These are phyloP conservation scores for Brachynemurus nebulosus DNA, from an alignment of 2,888 invertebrate species.

Conservation along the genomic window DNA sequence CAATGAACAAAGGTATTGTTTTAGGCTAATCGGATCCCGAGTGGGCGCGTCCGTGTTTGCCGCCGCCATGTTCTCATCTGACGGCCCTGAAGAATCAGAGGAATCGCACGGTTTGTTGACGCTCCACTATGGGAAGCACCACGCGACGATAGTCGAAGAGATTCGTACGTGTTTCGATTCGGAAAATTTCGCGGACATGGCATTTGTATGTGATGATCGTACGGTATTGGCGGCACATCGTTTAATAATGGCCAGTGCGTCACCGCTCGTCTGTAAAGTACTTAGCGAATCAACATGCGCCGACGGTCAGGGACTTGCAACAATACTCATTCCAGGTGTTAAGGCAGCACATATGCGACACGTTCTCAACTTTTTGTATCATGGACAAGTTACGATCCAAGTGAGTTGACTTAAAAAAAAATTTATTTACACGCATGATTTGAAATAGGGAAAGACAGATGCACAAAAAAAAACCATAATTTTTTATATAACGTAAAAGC, in stretches of 20 bases:
- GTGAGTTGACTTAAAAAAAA: conserved; percentile 30
- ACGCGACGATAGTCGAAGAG: conserved; percentile 83
- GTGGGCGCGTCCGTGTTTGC: background rate
- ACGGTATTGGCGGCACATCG: conserved; percentile 70
- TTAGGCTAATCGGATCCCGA: background rate
- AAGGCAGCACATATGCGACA: conserved; percentile 66
- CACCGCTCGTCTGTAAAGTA: conserved; percentile 67
- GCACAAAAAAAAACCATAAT: no score
- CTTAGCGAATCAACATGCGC: conserved; percentile 56
- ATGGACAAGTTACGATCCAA: conserved; percentile 71
- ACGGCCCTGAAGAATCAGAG: conserved; percentile 30
- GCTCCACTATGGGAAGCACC: conserved; percentile 86
- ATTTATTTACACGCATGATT: conserved; percentile 1
- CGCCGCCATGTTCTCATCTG: conserved; percentile 38
- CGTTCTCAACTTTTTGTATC: conserved; percentile 71
- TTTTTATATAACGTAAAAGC: no score
- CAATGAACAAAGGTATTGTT: no score
- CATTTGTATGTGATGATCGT: conserved; percentile 74
- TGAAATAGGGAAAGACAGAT: no score
- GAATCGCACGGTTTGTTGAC: conserved; percentile 63
- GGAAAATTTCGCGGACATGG: conserved; percentile 75
- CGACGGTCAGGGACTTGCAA: conserved; percentile 57
- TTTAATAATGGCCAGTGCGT: conserved; percentile 74
- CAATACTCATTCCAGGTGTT: conserved; percentile 75
- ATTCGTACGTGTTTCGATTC: conserved; percentile 79